Evolutionary conservation across 2,797 vertebrate species (phyloP).

Genomic region (Neosalanx taihuensis): DNA sequence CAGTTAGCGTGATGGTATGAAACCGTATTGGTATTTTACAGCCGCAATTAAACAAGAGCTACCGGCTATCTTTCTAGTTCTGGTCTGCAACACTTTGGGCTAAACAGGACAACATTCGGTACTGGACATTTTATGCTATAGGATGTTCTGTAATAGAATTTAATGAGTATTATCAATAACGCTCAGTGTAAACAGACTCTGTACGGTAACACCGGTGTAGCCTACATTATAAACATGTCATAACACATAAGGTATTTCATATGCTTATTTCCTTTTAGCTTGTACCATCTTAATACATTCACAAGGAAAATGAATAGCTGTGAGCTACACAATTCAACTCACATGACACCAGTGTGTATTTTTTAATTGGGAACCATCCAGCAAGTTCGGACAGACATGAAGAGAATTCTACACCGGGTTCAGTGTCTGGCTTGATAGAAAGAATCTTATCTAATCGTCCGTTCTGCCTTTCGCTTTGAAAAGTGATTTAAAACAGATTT

Average conservation of each 20-base stretch:
- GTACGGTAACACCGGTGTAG: too few species aligned
- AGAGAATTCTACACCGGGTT: slow-evolving; percentile 15
- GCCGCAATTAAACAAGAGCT: slow-evolving; percentile 45
- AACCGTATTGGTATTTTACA: background rate
- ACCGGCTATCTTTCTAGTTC: slow-evolving; percentile 38
- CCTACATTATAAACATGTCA: background rate
- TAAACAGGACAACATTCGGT: slow-evolving; percentile 17
- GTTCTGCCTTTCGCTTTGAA: slow-evolving; percentile 72
- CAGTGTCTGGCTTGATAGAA: slow-evolving; percentile 24
- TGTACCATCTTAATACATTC: too few species aligned
- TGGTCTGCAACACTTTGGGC: slow-evolving; percentile 45
- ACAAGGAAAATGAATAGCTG: background rate
- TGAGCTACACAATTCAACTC: background rate
- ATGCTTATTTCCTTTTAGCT: too few species aligned
- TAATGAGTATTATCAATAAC: too few species aligned
- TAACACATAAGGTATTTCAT: too few species aligned
- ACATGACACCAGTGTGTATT: background rate
- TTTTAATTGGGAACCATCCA: background rate
- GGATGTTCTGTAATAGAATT: too few species aligned
- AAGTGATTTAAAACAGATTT: slow-evolving; percentile 86
- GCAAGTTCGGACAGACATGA: slow-evolving; percentile 5
- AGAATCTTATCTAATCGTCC: slow-evolving; percentile 39
- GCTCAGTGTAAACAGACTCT: too few species aligned
- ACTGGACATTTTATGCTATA: too few species aligned
- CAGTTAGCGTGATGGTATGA: background rate